Base-by-base conservation (phyloP, 1,140 invertebrate species). In the Linepithema humile region DNA sequence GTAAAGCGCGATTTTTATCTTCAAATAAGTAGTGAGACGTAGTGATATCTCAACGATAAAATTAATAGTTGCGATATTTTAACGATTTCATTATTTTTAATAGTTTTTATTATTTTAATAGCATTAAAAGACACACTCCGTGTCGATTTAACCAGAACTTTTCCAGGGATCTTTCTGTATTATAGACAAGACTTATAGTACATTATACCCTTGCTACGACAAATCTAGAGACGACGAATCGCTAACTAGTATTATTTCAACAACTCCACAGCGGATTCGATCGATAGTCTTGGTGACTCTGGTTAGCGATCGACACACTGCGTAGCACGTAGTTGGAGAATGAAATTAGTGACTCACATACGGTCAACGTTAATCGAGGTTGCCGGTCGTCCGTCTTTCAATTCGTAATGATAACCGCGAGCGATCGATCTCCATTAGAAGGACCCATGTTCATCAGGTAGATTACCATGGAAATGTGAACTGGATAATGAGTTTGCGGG, bases 321-420 rank as follows among this genome's bases (percentile, higher is more conserved):
- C 64, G 59, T 50, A 64, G 48, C 74, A 20, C 32, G 38, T 10
- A 20, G 4, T n/a, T 70, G 20, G 38, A 40, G 45, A 69, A 53
- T 55, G 48, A 69, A 69, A 69, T 69, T 35, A 12, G 23, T 40
- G n/a, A 35, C 32, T 78, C 64, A 20, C 64, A 35, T 48, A 15
- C 64, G 48, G 38, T 80, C 75, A 29, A 69, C 45, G 64, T 12
- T 70, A 69, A 57, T n/a, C 64, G 35, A 80, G 48, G 75, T 78
- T 69, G 62, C 45, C 62, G 45, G 32, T 55, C 55, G 50, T 29
- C 40, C 23, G 23, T 9, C 35, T 55, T 55, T 55, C 35, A 70
- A 80, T 80, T 78, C 26, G 62, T 78, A 78, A 78, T 78, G 62
- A 17, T 32, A 40, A 53, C 48, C 48, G n/a, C 64, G 64, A 69